Base-by-base conservation (phyloP, 2,797 vertebrate species). In the Sibirionetta formosa region DNA sequence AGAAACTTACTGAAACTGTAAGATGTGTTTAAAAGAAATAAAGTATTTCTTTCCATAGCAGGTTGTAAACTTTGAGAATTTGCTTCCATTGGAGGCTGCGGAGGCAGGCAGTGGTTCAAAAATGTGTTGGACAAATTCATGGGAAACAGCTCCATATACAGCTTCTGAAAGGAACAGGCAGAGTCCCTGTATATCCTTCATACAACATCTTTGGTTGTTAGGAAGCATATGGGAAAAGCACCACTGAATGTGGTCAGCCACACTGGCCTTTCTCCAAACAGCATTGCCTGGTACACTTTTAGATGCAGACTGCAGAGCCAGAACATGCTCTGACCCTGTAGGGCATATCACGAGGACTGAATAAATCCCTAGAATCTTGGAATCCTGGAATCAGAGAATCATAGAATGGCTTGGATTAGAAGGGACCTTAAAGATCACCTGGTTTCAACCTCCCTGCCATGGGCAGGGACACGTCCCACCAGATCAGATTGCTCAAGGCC, bases 231-330 rank as follows among this genome's bases (percentile, higher is more conserved):
- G 0, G 1, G 11, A 6, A 51, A 82, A 68, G 18, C 6, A 60
- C 17, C 19, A 68, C n/a, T 36, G 20, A 57, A 42, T 2, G 9
- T 23, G 17, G 2, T 3, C 56, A 51, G 33, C 9, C 13, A 81
- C 51, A 33, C 26, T 83, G 42, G 16, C 3, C 18, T 79, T 84
- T 79, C 78, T 60, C 27, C 66, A 76, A 33, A 31, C 8, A 65
- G 7, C 15, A 36, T 40, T 31, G 76, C n/a, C 51, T 35, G 8
- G 26, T 57, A 60, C 31, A 18, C 27, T 0, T 0, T 0, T 29
- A 19, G 27, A 61, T 14, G 10, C 5, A 27, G n/a, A 18, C 40
- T 66, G 38, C 17, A 42, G 44, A 31, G 18, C 24, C 38, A 66
- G 66, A 17, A n/a, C 26, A 14, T 14, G 38, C 7, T 71, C 53